Evolutionary conservation across 1,140 invertebrate genomes (phyloP), one percentile per base, ranked within the genome.

Genomic region (Phthorimaea operculella): DNA sequence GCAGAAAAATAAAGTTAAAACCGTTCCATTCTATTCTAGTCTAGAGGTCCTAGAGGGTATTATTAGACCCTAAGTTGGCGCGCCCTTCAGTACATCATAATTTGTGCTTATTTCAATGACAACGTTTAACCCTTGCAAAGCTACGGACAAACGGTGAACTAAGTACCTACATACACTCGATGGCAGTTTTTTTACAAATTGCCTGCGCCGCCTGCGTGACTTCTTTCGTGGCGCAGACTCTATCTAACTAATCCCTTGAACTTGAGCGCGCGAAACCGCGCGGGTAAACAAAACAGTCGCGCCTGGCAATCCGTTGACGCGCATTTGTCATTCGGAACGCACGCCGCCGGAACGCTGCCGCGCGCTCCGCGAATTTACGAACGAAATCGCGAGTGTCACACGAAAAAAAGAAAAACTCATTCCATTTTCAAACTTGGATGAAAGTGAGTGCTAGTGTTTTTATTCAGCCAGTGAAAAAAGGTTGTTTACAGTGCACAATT

Each of bases 301-400:
- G 14, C 6, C 21, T 28, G 4, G 45, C 59, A 76, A 78, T 68
- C 63, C 73, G 76, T 80, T 79, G 74, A 78, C 72, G 72, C 70
- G 69, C 76, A 83, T 83, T 83, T 83, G 79, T 81, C 78, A 83
- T 73, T 81, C 63, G 67, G 70, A 70, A 72, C 62, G 74, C 57
- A 60, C 68, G 65, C 64, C 61, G 70, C 72, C 55, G 39, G 56
- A 63, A 72, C 68, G 67, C 60, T 53, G 47, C 69, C 63, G 63
- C 54, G 58, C 56, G 58, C 60, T 65, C 55, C 59, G 64, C 63
- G 66, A 59, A 51, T 52, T 59, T 57, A 45, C 49, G 51, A 59
- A 59, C 54, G 55, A 55, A 61, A 51, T 59, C 47, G 57, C 60
- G 44, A 61, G 14, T 47, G 44, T 47, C 44, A 47, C 34, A 48